Evolutionary conservation across 2,113 vertebrate species (phyloP), one percentile per base, ranked within the genome.

Genomic region (Oriolus oriolus): DNA sequence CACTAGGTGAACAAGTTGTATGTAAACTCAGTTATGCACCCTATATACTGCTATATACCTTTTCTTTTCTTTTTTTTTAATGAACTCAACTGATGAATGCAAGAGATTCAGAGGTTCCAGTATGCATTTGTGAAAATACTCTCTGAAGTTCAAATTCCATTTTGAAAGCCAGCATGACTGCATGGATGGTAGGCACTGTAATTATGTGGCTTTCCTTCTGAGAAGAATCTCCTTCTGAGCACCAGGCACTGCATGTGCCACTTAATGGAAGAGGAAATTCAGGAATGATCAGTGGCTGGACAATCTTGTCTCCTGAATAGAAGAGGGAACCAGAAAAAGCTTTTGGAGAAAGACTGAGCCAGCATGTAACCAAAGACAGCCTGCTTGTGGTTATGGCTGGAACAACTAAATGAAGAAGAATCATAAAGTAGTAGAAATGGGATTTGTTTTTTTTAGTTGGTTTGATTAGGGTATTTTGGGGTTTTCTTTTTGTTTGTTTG

Each of bases 361-460:
- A 76, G 12, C 4, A 39, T 19, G 15, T 73, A 60, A 65, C 75
- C 47, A 80, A 75, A 75, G 12, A 64, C 11, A 54, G 31, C 13
- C 16, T 63, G 28, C 10, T 33, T 59, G 19, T 41, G 33, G 15
- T 28, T 79, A 39, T 50, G 30, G 6, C 9, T 68, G 27, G n/a
- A n/a, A n/a, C n/a, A n/a, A 54, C 27, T 47, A 44, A 83, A 33
- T 17, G 13, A 52, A 53, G 4, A 31, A 73, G 57, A 77, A 49
- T 14, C 28, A 39, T 57, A 10, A 49, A 81, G 22, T 9, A 45
- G 8, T 26, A 54, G 10, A 75, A 84, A 44, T 9, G 2, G 5
- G 8, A 7, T 20, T 22, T 21, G n/a, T 53, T 13, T n/a, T 18
- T 2, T 24, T 59, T 22, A 1, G 1, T 64, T 84, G 6, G 1